Evolutionary conservation across 2,888 invertebrate genomes (phyloP).

Genomic region (Lasioglossum villosulum): DNA sequence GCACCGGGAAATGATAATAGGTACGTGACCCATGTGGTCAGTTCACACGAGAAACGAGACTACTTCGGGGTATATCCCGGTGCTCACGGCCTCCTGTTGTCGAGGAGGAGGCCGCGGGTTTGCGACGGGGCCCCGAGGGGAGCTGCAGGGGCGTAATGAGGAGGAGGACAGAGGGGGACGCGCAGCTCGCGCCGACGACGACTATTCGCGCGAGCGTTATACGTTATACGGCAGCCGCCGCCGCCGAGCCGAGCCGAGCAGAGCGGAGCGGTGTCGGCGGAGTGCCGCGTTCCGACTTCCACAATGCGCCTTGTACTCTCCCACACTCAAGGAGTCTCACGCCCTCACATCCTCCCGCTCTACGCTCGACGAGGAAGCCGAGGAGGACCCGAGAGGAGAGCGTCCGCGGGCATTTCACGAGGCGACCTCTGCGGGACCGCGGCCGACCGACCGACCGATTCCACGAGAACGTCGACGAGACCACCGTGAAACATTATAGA

Average conservation of each 20-base stretch:
- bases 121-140: constrained; percentile 5
- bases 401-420: constrained; percentile 72
- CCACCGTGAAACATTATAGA: not conserved
- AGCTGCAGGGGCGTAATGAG: constrained; percentile 18
- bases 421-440: constrained; percentile 64
- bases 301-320: constrained; percentile 84
- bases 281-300: constrained; percentile 71
- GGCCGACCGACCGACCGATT: constrained; percentile 24
- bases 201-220: constrained; percentile 40
- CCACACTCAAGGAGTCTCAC: constrained; percentile 84
- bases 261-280: constrained; percentile 62
- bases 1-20: constrained; percentile 84
- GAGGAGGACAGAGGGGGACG: constrained; percentile 2
- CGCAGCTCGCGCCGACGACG: constrained; percentile 30
- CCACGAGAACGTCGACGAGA: not conserved
- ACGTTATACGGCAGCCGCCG: constrained; percentile 59
- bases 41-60: constrained; percentile 84
- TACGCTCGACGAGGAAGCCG: constrained; percentile 64
- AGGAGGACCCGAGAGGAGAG: constrained; percentile 49
- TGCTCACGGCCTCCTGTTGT: constrained; percentile 39
- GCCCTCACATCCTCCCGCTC: constrained; percentile 84
- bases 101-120: not conserved
- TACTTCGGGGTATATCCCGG: constrained; percentile 46
- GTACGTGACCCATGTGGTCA: constrained; percentile 85
- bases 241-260: not conserved